phyloP scores from a whole-genome alignment of 2,888 invertebrate genomes.

The Lasioglossum oenotherae region DNA sequence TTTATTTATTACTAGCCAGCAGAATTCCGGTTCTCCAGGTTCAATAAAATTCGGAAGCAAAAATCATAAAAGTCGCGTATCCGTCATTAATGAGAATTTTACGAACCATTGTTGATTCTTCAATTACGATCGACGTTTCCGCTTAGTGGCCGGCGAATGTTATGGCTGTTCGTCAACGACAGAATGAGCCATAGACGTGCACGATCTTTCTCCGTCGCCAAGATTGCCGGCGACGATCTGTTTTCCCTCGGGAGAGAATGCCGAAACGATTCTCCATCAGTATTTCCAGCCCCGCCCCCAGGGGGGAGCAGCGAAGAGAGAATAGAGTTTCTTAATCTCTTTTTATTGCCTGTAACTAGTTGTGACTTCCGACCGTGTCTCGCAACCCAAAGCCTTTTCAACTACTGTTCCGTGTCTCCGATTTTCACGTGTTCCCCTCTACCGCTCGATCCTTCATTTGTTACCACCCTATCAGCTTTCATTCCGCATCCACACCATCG shows the following conservation, averaged over 20 bases:
- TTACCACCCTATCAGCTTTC: slow-evolving; percentile 53
- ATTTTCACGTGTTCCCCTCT: slow-evolving; percentile 44
- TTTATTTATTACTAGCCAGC: not conserved
- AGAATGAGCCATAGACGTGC: slow-evolving; percentile 42
- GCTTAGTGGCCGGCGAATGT: slow-evolving; percentile 12
- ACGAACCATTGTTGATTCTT: slow-evolving; percentile 11
- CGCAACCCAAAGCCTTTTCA: slow-evolving; percentile 73
- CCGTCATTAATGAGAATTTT: not conserved
- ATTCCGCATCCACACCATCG: slow-evolving; percentile 54
- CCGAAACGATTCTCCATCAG: slow-evolving; percentile 60
- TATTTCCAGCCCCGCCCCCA: slow-evolving; percentile 61
- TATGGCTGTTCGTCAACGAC: slow-evolving; percentile 32
- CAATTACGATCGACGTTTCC: slow-evolving; percentile 21
- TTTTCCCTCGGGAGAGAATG: slow-evolving; percentile 47
- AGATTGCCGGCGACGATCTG: slow-evolving; percentile 38
- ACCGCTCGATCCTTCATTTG: slow-evolving; percentile 36
- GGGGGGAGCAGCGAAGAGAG: slow-evolving; percentile 47
- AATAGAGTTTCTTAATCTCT: slow-evolving; percentile 81
- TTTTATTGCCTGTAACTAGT: slow-evolving; percentile 81
- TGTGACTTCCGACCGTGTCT: slow-evolving; percentile 76
- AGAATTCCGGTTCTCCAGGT: not conserved
- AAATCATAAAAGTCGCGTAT: not conserved
- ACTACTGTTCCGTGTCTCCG: slow-evolving; percentile 43
- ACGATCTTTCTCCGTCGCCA: slow-evolving; percentile 26
- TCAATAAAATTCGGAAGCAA: not conserved